Percentiles rank a stretch among this genome's conserved stretches.
These are phyloP conservation scores for Bellardia bayeri DNA, from an alignment of 2,888 invertebrate species.

Conservation along the genomic window DNA sequence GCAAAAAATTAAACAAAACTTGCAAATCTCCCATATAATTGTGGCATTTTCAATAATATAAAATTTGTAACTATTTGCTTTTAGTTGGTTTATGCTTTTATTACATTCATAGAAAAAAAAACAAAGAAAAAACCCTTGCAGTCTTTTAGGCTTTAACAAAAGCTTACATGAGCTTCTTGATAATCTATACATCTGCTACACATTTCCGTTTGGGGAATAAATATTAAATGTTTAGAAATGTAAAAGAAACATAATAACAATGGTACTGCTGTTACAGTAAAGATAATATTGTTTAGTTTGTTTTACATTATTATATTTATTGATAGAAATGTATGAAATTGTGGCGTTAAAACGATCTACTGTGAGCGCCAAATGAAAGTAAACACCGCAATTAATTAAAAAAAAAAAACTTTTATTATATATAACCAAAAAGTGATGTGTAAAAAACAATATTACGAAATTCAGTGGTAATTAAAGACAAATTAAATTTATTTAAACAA, in stretches of 20 bases:
- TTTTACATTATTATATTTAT: neutral
- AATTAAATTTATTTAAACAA: too few relatives aligned
- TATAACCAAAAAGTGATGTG: too few relatives aligned
- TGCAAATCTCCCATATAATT: neutral
- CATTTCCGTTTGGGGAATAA: neutral
- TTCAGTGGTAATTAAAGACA: too few relatives aligned
- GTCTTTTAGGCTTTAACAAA: slow-evolving; percentile 41
- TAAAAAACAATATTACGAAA: too few relatives aligned
- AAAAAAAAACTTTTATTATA: too few relatives aligned
- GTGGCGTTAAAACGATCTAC: too few relatives aligned
- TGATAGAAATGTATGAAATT: too few relatives aligned
- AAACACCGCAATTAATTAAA: too few relatives aligned
- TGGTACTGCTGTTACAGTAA: too few relatives aligned
- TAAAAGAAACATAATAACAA: neutral
- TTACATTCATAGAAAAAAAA: neutral
- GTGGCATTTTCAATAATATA: neutral
- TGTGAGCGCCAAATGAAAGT: too few relatives aligned
- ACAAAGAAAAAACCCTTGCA: slow-evolving; percentile 1
- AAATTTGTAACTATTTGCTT: neutral
- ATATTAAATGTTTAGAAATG: neutral
- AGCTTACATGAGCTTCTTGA: neutral
- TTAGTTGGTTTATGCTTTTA: neutral
- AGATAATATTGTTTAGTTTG: neutral
- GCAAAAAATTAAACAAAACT: too few relatives aligned
- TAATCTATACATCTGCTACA: neutral